These are phyloP conservation scores for Lymantria dispar DNA, from an alignment of 2,888 invertebrate species.

Conservation along the genomic window DNA sequence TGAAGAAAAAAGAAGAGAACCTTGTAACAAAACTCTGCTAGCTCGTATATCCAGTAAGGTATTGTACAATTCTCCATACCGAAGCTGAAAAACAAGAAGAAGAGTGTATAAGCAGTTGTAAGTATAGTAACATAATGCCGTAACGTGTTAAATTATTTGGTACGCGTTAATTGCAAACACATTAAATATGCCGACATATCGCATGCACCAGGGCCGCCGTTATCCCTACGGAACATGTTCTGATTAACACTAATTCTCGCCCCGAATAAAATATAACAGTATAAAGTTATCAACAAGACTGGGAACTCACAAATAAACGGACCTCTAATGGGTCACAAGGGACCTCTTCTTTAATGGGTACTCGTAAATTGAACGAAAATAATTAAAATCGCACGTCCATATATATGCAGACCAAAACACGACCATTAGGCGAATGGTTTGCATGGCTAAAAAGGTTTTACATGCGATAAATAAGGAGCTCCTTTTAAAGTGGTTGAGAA, in stretches of 20 bases:
- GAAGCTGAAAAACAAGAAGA: no score
- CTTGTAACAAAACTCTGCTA: no score
- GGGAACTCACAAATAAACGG: constrained; percentile 58
- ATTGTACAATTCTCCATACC: no score
- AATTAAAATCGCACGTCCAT: constrained; percentile 77
- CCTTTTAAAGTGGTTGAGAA: neutral
- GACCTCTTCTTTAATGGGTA: constrained; percentile 77
- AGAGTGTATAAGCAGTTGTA: no score
- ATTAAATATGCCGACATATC: constrained; percentile 46
- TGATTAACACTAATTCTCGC: constrained; percentile 68
- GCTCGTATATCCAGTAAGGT: no score
- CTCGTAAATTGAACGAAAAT: constrained; percentile 82
- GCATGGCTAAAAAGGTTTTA: constrained; percentile 68
- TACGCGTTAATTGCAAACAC: constrained; percentile 27
- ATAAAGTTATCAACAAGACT: constrained; percentile 79
- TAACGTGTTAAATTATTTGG: constrained; percentile 22
- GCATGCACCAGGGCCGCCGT: constrained; percentile 46
- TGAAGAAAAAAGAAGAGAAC: no score
- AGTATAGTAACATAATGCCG: no score
- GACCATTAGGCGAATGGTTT: constrained; percentile 68
- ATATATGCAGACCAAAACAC: constrained; percentile 71
- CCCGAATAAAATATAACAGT: constrained; percentile 68
- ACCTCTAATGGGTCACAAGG: constrained; percentile 71
- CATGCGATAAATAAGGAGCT: constrained; percentile 71
- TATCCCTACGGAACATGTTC: constrained; percentile 41